Evolutionary conservation across 2,113 vertebrate genomes (phyloP).

Genomic region (Syrrhaptes paradoxus): DNA sequence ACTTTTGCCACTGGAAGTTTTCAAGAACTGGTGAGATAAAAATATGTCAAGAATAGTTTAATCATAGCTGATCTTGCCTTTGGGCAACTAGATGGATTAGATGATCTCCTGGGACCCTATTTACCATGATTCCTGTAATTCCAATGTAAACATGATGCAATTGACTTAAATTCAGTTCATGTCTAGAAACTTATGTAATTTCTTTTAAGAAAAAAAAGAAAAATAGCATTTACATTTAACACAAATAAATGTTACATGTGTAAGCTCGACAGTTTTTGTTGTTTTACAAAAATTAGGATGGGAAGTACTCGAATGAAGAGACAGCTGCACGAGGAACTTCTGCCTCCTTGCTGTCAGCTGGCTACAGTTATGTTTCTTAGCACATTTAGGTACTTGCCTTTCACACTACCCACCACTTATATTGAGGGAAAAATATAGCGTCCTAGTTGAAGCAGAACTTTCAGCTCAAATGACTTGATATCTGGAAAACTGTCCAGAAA

Average conservation of each 20-base stretch:
- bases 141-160: not conserved
- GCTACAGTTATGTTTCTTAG: not conserved
- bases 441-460: not conserved
- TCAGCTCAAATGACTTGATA: not conserved
- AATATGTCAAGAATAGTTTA: conserved; percentile 21
- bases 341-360: not conserved
- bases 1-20: conserved; percentile 21
- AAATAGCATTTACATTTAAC: not conserved
- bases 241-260: not conserved
- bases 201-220: not conserved
- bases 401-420: not conserved
- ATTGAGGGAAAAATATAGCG: not conserved
- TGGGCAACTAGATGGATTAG: not conserved
- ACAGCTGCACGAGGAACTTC: not conserved
- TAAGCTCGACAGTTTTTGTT: not conserved
- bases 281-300: not conserved
- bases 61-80: not conserved
- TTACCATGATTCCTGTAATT: conserved; percentile 7
- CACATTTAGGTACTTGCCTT: not conserved
- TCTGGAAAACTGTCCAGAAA: not conserved
- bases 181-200: not conserved
- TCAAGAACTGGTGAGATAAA: conserved; percentile 16
- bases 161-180: not conserved
- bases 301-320: accelerated
- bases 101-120: not conserved